Evolutionary conservation across 1,140 invertebrate species (phyloP).

Genomic region (Heliconius hermathena): DNA sequence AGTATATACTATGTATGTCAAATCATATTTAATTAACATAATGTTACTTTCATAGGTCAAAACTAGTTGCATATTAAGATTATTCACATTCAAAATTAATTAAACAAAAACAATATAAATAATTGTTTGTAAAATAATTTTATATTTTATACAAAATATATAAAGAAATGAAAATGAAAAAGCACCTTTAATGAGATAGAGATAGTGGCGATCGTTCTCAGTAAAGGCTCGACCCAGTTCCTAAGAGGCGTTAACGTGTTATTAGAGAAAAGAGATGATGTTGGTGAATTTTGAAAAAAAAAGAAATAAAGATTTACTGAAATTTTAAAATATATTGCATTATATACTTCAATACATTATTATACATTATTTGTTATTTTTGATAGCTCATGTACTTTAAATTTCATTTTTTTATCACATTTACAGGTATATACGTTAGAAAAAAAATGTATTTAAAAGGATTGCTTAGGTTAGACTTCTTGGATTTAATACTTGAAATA

Average conservation of each 20-base stretch:
- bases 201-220: slow-evolving; percentile 22
- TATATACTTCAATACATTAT: neutral
- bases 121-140: neutral
- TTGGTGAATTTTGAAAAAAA: neutral
- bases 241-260: slow-evolving; percentile 2
- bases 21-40: too few relatives aligned
- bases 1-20: too few relatives aligned
- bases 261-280: slow-evolving; percentile 1
- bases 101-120: neutral
- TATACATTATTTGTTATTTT: neutral
- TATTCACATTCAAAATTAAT: neutral
- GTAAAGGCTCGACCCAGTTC: slow-evolving; percentile 34
- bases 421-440: too few relatives aligned
- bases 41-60: too few relatives aligned
- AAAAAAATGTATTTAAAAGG: too few relatives aligned
- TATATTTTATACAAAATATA: slow-evolving; percentile 5
- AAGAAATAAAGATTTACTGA: neutral
- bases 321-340: neutral
- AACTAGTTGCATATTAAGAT: too few relatives aligned
- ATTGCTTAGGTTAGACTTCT: too few relatives aligned
- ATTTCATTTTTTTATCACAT: too few relatives aligned
- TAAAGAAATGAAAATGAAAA: neutral
- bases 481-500: too few relatives aligned
- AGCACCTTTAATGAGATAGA: slow-evolving; percentile 20
- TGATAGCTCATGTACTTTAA: too few relatives aligned